These are phyloP conservation scores for Prunella strophiata DNA, from an alignment of 2,797 vertebrate genomes.

Conservation along the genomic window DNA sequence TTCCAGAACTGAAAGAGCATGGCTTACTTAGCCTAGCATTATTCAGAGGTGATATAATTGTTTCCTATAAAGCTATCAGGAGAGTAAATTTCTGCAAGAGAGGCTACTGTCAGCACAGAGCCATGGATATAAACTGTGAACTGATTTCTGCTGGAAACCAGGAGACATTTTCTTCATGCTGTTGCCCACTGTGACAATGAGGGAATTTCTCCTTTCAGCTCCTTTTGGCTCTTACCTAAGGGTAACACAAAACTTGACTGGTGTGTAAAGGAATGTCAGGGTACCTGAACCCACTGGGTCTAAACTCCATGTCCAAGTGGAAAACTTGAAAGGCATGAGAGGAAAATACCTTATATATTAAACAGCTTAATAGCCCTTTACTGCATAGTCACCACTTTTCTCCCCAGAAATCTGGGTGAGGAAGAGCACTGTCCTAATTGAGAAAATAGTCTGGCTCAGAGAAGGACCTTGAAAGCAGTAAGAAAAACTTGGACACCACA, in stretches of 20 bases:
- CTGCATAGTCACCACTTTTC: background rate
- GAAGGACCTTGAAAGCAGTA: background rate
- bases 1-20: background rate
- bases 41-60: slow-evolving; percentile 26
- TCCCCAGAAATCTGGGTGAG: background rate
- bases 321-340: background rate
- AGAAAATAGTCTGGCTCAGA: background rate
- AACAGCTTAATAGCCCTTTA: background rate
- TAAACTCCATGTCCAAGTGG: background rate
- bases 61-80: slow-evolving; percentile 29
- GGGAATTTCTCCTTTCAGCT: background rate
- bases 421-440: background rate
- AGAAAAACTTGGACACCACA: background rate
- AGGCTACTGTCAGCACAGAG: slow-evolving; percentile 3
- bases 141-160: background rate
- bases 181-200: background rate
- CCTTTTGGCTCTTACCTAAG: background rate
- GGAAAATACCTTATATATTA: background rate
- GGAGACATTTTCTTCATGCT: background rate
- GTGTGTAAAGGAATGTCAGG: background rate
- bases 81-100: slow-evolving; percentile 8
- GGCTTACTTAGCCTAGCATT: slow-evolving; percentile 47
- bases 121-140: background rate
- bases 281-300: background rate
- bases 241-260: background rate